phyloP scores from a whole-genome alignment of 2,888 invertebrate genomes.

The Pimpla rufipes region DNA sequence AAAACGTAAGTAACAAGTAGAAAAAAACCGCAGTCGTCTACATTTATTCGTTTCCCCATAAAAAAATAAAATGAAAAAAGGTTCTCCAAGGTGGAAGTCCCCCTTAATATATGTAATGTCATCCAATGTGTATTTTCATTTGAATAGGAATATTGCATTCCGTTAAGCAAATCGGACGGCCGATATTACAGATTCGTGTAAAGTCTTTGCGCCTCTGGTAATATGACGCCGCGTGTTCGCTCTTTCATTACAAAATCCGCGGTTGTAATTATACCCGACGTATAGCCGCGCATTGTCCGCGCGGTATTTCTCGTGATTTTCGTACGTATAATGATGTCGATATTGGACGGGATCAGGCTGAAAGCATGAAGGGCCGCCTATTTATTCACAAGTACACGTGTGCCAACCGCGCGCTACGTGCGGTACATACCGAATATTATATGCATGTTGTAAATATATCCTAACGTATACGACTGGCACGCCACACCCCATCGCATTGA shows the following conservation, averaged over 20 bases:
- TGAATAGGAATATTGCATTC: too few relatives aligned
- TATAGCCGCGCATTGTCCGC: neutral
- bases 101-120: too few relatives aligned
- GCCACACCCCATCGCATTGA: neutral
- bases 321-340: neutral
- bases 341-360: neutral
- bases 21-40: too few relatives aligned
- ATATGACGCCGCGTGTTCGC: neutral
- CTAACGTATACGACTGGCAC: neutral
- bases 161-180: too few relatives aligned
- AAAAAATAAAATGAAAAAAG: too few relatives aligned
- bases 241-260: neutral
- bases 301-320: neutral
- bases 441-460: slow-evolving; percentile 19
- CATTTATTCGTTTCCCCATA: neutral
- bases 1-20: too few relatives aligned
- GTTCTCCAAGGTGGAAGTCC: too few relatives aligned
- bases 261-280: neutral
- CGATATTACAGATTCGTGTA: too few relatives aligned
- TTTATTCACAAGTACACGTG: slow-evolving; percentile 6
- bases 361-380: slow-evolving; percentile 10
- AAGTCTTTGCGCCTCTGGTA: too few relatives aligned
- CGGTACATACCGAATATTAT: neutral
- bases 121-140: too few relatives aligned
- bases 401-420: neutral